Evolutionary conservation across 2,113 vertebrate species (phyloP).

Genomic region (Phoxinus phoxinus): DNA sequence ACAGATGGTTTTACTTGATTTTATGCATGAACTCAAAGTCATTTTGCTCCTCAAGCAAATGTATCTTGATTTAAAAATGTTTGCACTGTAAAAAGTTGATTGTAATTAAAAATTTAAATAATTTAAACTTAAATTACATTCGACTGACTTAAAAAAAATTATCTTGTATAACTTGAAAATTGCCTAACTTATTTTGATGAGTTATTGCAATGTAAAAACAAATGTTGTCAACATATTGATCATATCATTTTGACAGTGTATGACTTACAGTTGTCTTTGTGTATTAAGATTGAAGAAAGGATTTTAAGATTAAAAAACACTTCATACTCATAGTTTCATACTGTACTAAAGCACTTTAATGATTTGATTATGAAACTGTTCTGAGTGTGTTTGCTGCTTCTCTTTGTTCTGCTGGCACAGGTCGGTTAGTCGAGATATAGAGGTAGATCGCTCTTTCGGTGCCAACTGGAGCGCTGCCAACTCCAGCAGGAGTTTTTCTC

Average conservation of each 20-base stretch:
- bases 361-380: constrained; percentile 16
- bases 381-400: constrained; percentile 49
- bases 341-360: not conserved
- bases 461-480: constrained; percentile 78
- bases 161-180: no score
- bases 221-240: no score
- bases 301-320: not conserved
- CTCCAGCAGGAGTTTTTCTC: constrained; percentile 75
- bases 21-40: not conserved
- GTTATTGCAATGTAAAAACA: no score
- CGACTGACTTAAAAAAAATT: no score
- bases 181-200: no score
- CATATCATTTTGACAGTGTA: no score
- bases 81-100: no score
- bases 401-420: constrained; percentile 69
- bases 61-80: not conserved
- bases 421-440: constrained; percentile 73
- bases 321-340: not conserved
- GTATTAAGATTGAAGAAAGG: not conserved
- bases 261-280: not conserved
- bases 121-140: no score
- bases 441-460: constrained; percentile 64
- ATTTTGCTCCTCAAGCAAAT: no score
- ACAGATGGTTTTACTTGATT: not conserved
- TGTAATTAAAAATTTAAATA: no score